Evolutionary conservation across 2,797 vertebrate species (phyloP).

Genomic region (Diplodus puntazzo): DNA sequence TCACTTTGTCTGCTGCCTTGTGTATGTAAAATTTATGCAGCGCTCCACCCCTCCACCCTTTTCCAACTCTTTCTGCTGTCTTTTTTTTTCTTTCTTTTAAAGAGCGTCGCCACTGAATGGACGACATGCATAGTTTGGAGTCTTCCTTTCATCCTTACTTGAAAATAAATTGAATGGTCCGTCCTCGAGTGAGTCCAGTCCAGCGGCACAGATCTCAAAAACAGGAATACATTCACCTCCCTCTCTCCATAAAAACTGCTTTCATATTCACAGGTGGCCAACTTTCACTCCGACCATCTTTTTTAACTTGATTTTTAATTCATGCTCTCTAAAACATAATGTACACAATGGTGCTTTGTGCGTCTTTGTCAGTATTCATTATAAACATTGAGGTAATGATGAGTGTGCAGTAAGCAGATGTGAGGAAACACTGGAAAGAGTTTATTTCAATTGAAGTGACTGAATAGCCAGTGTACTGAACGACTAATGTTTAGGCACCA

Average conservation of each 20-base stretch:
- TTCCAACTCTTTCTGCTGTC: conserved; percentile 65
- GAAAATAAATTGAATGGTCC: conserved; percentile 81
- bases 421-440: background rate
- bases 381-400: background rate
- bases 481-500: no score
- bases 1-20: conserved; percentile 84
- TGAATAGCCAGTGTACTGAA: no score
- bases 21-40: conserved; percentile 88
- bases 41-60: conserved; percentile 60
- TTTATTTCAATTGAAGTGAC: no score
- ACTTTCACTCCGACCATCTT: conserved; percentile 11
- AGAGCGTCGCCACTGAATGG: conserved; percentile 82
- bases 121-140: conserved; percentile 83
- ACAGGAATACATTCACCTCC: conserved; percentile 30
- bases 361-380: background rate
- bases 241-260: conserved; percentile 36
- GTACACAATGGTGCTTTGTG: background rate
- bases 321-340: background rate
- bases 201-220: conserved; percentile 38
- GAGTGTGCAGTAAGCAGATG: background rate
- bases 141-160: conserved; percentile 83
- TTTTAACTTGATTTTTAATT: background rate
- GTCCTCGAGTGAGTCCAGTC: conserved; percentile 73
- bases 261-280: conserved; percentile 39
- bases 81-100: conserved; percentile 66